Evolutionary conservation across 2,113 vertebrate species (phyloP).

Genomic region (Elaphurus davidianus): DNA sequence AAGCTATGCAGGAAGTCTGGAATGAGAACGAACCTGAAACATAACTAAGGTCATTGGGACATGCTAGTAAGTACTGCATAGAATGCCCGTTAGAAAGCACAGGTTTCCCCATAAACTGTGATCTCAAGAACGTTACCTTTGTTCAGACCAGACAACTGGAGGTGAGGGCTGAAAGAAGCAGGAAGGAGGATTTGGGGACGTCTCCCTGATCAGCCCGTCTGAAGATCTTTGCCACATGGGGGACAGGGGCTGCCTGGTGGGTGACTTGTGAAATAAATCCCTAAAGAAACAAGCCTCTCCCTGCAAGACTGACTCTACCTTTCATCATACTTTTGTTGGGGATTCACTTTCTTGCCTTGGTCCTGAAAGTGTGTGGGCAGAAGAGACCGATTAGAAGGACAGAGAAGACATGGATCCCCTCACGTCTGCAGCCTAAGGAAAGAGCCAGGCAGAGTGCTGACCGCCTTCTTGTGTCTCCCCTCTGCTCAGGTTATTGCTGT

Average conservation of each 20-base stretch:
- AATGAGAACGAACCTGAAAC: conserved; percentile 19
- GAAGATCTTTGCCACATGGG: not conserved
- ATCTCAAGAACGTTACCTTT: not conserved
- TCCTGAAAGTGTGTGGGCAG: not conserved
- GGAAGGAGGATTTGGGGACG: not conserved
- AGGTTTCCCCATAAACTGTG: not conserved
- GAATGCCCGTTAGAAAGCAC: not conserved
- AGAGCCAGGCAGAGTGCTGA: not conserved
- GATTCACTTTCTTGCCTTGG: not conserved
- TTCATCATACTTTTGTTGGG: not conserved
- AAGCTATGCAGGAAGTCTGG: not conserved
- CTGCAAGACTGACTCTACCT: not conserved
- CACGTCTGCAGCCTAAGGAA: not conserved
- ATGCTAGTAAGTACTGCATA: not conserved
- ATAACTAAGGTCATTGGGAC: not conserved
- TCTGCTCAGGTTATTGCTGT: conserved; percentile 90
- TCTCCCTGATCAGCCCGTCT: not conserved
- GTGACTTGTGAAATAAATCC: not conserved
- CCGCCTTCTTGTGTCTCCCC: not conserved
- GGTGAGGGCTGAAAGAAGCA: not conserved
- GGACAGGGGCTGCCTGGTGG: not conserved
- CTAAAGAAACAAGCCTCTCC: not conserved
- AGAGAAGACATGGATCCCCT: not conserved
- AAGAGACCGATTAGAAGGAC: not conserved
- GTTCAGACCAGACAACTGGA: not conserved